Evolutionary conservation across 2,888 invertebrate species (phyloP), one percentile per base, ranked within the genome.

Genomic region (Aleiodes testaceus): DNA sequence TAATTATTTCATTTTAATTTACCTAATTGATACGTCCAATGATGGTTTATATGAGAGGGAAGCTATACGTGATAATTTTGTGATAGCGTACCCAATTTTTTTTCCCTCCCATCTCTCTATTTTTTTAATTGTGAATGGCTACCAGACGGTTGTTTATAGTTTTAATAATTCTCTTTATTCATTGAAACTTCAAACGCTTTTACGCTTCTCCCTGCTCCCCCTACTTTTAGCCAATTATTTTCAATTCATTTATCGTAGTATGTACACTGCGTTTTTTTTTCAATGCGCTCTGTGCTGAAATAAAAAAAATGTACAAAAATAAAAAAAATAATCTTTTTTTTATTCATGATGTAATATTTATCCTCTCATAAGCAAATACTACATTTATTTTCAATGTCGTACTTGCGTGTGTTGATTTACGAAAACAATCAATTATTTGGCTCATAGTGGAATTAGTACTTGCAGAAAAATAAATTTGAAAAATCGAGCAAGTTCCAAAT

Each of bases 121-220:
- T 50, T 50, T 50, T 18, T 20, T 50, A 20, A 18, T 55, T 55
- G 55, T 55, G 14, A 53, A 55, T 30, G 26, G 26, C 55, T 55
- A 55, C n/a, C 50, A 16, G 5, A 55, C 30, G 55, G 55, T 55
- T 55, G 55, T 55, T 50, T 30, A 55, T 20, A 55, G 26, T 55
- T 30, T 55, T 55, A 30, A 55, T 26, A 12, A 26, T 12, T 55
- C 22, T 30, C 5, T 26, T 55, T 30, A 14, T 55, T 26, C 36
- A 36, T 14, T 55, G 20, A 50, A 50, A 18, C 18, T 11, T 18
- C 18, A 50, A 50, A 3, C 11, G 50, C 50, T 50, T 50, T 50
- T 18, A n/a, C 6, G 50, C 50, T 50, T 50, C 3, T 36, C 36
- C 36, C 36, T 36, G 11, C 9, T 11, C 36, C 36, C 36, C 36